Evolutionary conservation across 2,113 vertebrate species (phyloP), one percentile per base, ranked within the genome.

Genomic region (Poeciliopsis prolifica): DNA sequence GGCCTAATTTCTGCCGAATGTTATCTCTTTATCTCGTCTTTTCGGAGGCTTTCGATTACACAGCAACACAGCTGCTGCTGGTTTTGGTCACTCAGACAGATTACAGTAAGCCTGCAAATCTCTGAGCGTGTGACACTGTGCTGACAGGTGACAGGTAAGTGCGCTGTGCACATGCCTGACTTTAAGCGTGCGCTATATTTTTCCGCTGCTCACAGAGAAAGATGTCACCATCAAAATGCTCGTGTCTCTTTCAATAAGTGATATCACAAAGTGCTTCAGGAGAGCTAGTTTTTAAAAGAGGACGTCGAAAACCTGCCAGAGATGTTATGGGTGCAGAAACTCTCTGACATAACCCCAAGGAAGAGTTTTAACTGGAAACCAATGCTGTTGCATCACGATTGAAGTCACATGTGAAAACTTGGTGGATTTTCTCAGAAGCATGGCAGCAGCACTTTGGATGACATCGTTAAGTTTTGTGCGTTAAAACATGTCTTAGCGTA

Each of bases 21-120:
- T 77, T 35, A 33, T 74, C 62, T 72, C 37, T 13, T 14, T 26
- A 30, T 68, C 5, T 63, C 82, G 63, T 75, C 35, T 22, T 64
- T 29, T 77, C 26, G 65, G 44, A 61, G 58, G 48, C 66, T 65
- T 51, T 69, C 26, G 37, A 35, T 63, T 51, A 26, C 28, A 31
- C 22, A 22, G 68, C 44, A 22, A 61, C 86, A 68, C 81, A 14
- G 61, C 29, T 70, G 74, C 77, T 64, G 82, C 68, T 51, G 63
- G 1, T 58, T 74, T 78, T 58, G 82, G 28, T 82, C 33, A 68
- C 68, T 72, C 81, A 65, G 81, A 83, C 86, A 82, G 88, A 91
- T 90, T 87, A 90, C 77, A 73, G 28, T 81, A 81, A 88, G 51
- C 66, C 74, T 67, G 72, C 90, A 88, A 88, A 89, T 90, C 83